Conservation (phyloP, 2,113 vertebrate genomes). For the Sitta europaea region DNA sequence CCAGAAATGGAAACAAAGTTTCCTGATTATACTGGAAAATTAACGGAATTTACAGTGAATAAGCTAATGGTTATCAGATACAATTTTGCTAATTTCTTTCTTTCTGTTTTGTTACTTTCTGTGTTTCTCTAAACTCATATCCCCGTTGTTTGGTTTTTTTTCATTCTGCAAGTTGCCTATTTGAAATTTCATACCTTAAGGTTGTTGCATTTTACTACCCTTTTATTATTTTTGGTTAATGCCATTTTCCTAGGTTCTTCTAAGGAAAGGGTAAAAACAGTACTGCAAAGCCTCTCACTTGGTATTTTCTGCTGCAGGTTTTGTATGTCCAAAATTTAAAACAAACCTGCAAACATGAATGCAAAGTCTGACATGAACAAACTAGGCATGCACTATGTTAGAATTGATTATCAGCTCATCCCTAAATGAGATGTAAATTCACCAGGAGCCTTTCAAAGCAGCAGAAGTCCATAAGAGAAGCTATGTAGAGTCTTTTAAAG, state of each 20-base stretch:
- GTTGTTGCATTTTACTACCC: neutral
- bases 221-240: neutral
- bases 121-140: neutral
- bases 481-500: neutral
- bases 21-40: conserved; percentile 31
- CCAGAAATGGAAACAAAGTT: conserved; percentile 60
- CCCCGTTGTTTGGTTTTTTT: neutral
- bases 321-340: neutral
- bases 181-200: neutral
- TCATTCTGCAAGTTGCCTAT: neutral
- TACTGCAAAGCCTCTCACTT: neutral
- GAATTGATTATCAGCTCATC: neutral
- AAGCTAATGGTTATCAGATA: neutral
- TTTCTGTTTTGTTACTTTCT: neutral
- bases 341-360: neutral
- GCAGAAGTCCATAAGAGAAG: neutral
- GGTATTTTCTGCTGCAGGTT: neutral
- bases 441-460: neutral
- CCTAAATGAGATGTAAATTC: neutral
- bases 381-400: neutral
- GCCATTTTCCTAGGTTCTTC: neutral
- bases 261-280: neutral
- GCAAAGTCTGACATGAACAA: neutral
- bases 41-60: neutral
- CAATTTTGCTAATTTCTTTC: neutral